A percentile compares a stretch with the other conserved stretches of the same genome.
These are phyloP conservation scores for Phalanger gymnotis DNA, from an alignment of 2,797 vertebrate species.

Conservation along the genomic window DNA sequence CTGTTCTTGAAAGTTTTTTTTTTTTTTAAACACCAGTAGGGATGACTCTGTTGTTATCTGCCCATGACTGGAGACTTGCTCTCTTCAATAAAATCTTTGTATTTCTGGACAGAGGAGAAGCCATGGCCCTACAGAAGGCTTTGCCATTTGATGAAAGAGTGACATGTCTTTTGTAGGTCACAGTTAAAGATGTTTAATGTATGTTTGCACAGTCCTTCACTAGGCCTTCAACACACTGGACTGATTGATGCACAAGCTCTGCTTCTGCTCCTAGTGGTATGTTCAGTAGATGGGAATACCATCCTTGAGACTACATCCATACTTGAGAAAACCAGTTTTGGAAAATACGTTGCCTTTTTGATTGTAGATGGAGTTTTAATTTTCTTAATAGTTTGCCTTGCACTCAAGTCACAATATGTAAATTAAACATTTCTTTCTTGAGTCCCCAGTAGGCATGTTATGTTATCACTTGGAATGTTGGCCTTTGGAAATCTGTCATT, in stretches of 20 bases:
- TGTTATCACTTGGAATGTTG: constrained; percentile 68
- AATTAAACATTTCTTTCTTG: constrained; percentile 88
- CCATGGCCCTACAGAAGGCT: constrained; percentile 55
- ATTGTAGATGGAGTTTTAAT: constrained; percentile 78
- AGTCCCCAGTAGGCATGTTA: constrained; percentile 86
- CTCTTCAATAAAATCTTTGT: constrained; percentile 73
- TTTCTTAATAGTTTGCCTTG: constrained; percentile 86
- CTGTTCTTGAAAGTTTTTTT: constrained; percentile 87
- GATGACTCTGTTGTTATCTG: constrained; percentile 85
- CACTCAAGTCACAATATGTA: constrained; percentile 85
- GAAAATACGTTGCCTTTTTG: constrained; percentile 70
- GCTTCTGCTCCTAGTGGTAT: background rate
- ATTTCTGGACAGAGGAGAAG: constrained; percentile 68
- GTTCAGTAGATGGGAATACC: background rate
- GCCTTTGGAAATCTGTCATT: too few relatives aligned
- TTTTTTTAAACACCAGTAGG: constrained; percentile 83
- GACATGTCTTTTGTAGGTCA: constrained; percentile 79
- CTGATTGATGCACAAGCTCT: constrained; percentile 85
- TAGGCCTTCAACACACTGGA: constrained; percentile 91
- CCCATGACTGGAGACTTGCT: constrained; percentile 84
- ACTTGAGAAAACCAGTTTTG: background rate
- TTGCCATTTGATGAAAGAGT: constrained; percentile 70
- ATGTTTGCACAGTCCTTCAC: constrained; percentile 86
- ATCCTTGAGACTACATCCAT: background rate
- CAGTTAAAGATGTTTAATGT: constrained; percentile 83